Conservation (phyloP, 2,888 invertebrate genomes). For the Cantharis rufa region DNA sequence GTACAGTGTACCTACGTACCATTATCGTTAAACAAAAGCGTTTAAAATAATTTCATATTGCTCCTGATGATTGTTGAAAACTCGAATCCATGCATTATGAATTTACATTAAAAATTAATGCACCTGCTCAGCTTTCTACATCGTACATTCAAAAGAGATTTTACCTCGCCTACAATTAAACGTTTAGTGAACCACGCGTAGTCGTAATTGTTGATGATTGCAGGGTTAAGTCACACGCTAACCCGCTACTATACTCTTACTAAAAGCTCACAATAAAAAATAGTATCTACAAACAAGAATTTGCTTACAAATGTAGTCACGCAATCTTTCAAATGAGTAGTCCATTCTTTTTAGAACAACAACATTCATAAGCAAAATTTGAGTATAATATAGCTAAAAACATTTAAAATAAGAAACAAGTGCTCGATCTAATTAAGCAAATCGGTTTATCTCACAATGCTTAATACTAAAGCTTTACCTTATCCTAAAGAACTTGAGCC, state of each 20-base stretch:
- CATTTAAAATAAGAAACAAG: too few species aligned
- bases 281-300: not conserved
- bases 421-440: too few species aligned
- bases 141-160: not conserved
- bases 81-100: slow-evolving; percentile 10
- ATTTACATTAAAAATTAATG: slow-evolving; percentile 12
- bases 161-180: slow-evolving; percentile 35
- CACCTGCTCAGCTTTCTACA: slow-evolving; percentile 12
- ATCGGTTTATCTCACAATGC: too few species aligned
- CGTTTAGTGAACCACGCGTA: slow-evolving; percentile 38
- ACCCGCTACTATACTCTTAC: slow-evolving; percentile 12
- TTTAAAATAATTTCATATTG: slow-evolving; percentile 12
- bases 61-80: slow-evolving; percentile 13
- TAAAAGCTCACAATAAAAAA: not conserved
- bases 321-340: not conserved
- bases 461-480: too few species aligned
- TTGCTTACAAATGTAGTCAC: not conserved
- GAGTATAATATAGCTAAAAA: not conserved
- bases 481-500: too few species aligned
- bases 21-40: not conserved
- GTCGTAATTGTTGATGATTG: slow-evolving; percentile 36
- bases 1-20: not conserved
- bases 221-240: slow-evolving; percentile 19
- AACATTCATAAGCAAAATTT: not conserved
- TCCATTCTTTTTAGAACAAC: not conserved